Evolutionary conservation across 2,888 invertebrate species (phyloP).

Genomic region (Tortrix viridana): DNA sequence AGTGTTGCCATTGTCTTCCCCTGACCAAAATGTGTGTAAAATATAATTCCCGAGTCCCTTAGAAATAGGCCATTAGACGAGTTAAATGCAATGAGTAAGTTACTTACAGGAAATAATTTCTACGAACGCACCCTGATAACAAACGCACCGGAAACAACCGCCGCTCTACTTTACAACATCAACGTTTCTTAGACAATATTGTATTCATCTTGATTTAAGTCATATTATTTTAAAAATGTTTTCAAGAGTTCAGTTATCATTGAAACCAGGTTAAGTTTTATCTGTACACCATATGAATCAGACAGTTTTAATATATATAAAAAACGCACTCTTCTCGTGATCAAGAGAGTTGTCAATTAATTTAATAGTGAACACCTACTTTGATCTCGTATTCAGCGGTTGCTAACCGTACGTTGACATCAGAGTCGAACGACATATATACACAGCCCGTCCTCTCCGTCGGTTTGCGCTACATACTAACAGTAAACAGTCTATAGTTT

Average conservation of each 20-base stretch:
- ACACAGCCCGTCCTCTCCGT: conserved; percentile 21
- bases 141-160: background rate
- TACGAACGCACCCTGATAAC: conserved; percentile 7
- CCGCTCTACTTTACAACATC: too few relatives aligned
- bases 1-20: too few relatives aligned
- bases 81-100: conserved; percentile 69
- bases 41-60: conserved; percentile 3
- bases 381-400: background rate
- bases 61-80: conserved; percentile 69
- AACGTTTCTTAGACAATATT: too few relatives aligned
- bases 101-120: conserved; percentile 41
- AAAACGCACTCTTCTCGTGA: too few relatives aligned
- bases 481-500: conserved; percentile 66
- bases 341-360: too few relatives aligned
- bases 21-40: background rate
- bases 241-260: too few relatives aligned
- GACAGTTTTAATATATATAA: too few relatives aligned
- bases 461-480: conserved; percentile 61
- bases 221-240: too few relatives aligned
- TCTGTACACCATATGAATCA: too few relatives aligned
- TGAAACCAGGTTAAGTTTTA: too few relatives aligned
- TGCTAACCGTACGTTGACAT: conserved; percentile 2
- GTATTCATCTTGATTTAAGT: too few relatives aligned
- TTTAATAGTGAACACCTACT: too few relatives aligned
- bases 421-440: conserved; percentile 14